These are phyloP conservation scores for Ochropleura leucogaster DNA, from an alignment of 2,888 invertebrate species.

Conservation along the genomic window DNA sequence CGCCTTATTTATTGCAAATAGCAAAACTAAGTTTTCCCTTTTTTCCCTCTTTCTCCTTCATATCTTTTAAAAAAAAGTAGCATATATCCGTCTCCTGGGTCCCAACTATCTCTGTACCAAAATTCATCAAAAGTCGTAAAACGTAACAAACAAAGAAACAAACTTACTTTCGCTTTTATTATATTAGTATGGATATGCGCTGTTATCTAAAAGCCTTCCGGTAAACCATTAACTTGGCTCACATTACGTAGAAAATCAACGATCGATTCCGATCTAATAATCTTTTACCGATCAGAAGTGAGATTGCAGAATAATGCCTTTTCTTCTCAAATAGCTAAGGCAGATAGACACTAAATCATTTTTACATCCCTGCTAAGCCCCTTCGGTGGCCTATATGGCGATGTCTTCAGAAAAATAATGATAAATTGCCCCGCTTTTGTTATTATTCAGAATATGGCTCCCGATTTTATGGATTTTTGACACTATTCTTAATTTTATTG, in stretches of 20 bases:
- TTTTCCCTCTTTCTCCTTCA: too few relatives aligned
- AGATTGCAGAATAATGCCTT: slow-evolving; percentile 62
- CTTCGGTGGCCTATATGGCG: slow-evolving; percentile 57
- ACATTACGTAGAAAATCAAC: slow-evolving; percentile 8
- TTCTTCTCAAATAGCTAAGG: slow-evolving; percentile 38
- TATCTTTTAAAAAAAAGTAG: too few relatives aligned
- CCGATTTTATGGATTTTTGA: slow-evolving; percentile 53
- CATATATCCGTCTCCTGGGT: too few relatives aligned
- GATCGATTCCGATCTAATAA: slow-evolving; percentile 40
- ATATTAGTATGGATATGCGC: not conserved
- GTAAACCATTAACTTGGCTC: slow-evolving; percentile 5
- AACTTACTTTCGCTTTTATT: too few relatives aligned
- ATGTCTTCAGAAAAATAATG: slow-evolving; percentile 64
- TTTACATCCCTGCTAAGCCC: slow-evolving; percentile 64
- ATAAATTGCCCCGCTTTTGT: slow-evolving; percentile 62
- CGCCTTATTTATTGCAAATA: too few relatives aligned
- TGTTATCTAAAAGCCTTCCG: slow-evolving; percentile 10
- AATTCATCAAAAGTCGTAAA: too few relatives aligned
- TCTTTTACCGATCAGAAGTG: slow-evolving; percentile 53
- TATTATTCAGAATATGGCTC: slow-evolving; percentile 52
- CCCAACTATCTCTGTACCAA: too few relatives aligned
- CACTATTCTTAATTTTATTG: slow-evolving; percentile 50
- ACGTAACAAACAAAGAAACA: too few relatives aligned
- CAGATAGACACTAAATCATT: slow-evolving; percentile 65
- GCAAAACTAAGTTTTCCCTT: too few relatives aligned